These are phyloP conservation scores for Melanotaenia pygmaea DNA, from an alignment of 2,797 vertebrate species.

Conservation along the genomic window DNA sequence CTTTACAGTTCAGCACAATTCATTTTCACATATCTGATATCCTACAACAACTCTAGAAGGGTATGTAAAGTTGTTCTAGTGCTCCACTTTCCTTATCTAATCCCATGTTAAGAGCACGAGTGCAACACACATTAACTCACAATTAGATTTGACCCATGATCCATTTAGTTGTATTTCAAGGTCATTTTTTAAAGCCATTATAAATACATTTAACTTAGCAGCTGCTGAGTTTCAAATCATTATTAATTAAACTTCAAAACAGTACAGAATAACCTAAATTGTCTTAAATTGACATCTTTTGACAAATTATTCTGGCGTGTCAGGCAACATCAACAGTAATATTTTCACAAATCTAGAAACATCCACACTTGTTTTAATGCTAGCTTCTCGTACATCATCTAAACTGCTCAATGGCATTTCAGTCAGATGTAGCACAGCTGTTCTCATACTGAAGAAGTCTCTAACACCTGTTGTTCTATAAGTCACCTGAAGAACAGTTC, in stretches of 20 bases:
- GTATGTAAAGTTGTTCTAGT: slow-evolving; percentile 33
- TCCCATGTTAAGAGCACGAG: slow-evolving; percentile 10
- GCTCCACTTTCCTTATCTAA: slow-evolving; percentile 28
- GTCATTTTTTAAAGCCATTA: slow-evolving; percentile 3
- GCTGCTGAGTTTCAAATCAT: not conserved
- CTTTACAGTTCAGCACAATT: slow-evolving; percentile 43
- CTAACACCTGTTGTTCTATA: not conserved
- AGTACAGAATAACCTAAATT: slow-evolving; percentile 8
- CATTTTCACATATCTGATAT: slow-evolving; percentile 43
- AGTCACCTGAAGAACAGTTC: not conserved
- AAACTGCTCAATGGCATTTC: not conserved
- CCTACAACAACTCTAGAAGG: slow-evolving; percentile 33
- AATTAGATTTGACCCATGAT: not conserved
- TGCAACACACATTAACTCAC: slow-evolving; percentile 15
- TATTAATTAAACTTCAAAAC: slow-evolving; percentile 16
- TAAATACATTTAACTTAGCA: not conserved
- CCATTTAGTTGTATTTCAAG: not conserved
- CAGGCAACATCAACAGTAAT: not conserved
- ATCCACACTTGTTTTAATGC: not conserved
- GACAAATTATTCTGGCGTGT: slow-evolving; percentile 4
- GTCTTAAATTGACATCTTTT: slow-evolving; percentile 1
- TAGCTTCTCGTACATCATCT: not conserved
- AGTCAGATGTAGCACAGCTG: not conserved
- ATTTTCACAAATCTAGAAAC: slow-evolving; percentile 18
- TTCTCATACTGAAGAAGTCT: not conserved